A percentile compares a stretch with the other conserved stretches of the same genome.
Evolutionary conservation across 2,888 invertebrate genomes (phyloP).

Genomic region (Cyclophora albipunctata): DNA sequence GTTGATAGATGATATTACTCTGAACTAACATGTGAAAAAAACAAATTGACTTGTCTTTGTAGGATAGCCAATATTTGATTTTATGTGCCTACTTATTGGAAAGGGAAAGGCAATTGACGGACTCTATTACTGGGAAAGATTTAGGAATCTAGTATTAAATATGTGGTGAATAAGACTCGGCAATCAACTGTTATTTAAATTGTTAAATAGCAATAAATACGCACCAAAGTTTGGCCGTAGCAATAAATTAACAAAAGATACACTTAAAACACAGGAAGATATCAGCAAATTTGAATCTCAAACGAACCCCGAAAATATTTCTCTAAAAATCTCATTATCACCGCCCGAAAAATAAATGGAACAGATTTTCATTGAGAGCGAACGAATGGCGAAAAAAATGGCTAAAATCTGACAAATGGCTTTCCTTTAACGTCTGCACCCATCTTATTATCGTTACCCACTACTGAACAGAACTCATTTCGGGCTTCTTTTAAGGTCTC

Average conservation of each 20-base stretch:
- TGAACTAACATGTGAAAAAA: slow-evolving; percentile 1
- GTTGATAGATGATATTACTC: slow-evolving; percentile 29
- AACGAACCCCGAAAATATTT: slow-evolving; percentile 23
- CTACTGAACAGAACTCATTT: slow-evolving; percentile 74
- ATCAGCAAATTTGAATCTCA: slow-evolving; percentile 13
- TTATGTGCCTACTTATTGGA: too few relatives aligned
- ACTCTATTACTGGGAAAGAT: too few relatives aligned
- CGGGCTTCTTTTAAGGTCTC: slow-evolving; percentile 55
- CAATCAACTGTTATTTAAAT: too few relatives aligned
- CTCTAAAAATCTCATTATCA: slow-evolving; percentile 56
- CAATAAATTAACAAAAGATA: too few relatives aligned
- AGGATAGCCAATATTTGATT: too few relatives aligned
- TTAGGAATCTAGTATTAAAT: too few relatives aligned
- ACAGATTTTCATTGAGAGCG: slow-evolving; percentile 69
- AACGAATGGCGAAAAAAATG: slow-evolving; percentile 70
- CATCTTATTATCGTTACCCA: slow-evolving; percentile 75
- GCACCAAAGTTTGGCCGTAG: too few relatives aligned
- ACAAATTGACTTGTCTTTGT: slow-evolving; percentile 2
- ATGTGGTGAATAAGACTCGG: too few relatives aligned
- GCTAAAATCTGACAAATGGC: slow-evolving; percentile 73
- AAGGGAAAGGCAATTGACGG: too few relatives aligned
- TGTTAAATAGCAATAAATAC: too few relatives aligned
- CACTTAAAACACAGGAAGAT: not conserved
- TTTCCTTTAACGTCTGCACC: slow-evolving; percentile 76
- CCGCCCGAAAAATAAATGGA: slow-evolving; percentile 62